phyloP scores from a whole-genome alignment of 1,140 invertebrate genomes.

The Proctacanthus coquilletti region DNA sequence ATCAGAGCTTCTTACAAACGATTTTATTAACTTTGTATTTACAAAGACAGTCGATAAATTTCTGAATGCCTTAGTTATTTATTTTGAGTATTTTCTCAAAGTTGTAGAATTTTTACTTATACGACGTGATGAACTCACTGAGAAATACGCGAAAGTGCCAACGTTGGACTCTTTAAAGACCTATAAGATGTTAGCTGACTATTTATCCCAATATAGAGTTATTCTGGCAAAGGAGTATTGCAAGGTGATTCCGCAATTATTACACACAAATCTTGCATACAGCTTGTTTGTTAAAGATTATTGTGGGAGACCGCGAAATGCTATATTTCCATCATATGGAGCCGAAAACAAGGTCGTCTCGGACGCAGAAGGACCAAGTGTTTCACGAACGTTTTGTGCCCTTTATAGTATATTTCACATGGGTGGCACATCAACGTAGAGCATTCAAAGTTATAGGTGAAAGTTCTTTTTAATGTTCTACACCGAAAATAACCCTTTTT shows the following conservation, averaged over 20 bases:
- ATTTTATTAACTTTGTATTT: slow-evolving; percentile 21
- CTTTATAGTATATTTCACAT: slow-evolving; percentile 17
- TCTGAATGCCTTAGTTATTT: slow-evolving; percentile 20
- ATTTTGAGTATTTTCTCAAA: slow-evolving; percentile 24
- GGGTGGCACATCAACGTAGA: slow-evolving; percentile 20
- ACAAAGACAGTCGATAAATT: slow-evolving; percentile 15
- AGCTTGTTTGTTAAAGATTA: slow-evolving; percentile 6
- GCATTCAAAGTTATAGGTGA: slow-evolving; percentile 14
- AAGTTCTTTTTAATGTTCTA: neutral
- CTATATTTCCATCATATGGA: slow-evolving; percentile 16
- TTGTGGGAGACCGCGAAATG: slow-evolving; percentile 19
- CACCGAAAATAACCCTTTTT: neutral
- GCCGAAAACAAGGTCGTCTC: slow-evolving; percentile 17
- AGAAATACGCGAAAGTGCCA: slow-evolving; percentile 15
- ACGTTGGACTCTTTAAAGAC: slow-evolving; percentile 19
- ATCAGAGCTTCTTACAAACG: slow-evolving; percentile 11
- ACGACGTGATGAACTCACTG: slow-evolving; percentile 18
- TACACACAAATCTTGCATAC: neutral
- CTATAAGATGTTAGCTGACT: slow-evolving; percentile 17
- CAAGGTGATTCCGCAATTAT: neutral
- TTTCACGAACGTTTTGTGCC: slow-evolving; percentile 23
- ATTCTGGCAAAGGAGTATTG: slow-evolving; percentile 20
- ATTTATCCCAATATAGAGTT: slow-evolving; percentile 20
- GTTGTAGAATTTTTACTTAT: slow-evolving; percentile 22
- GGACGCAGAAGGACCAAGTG: slow-evolving; percentile 13